phyloP scores from a whole-genome alignment of 2,888 invertebrate species.

The Eurytoma adleriae region DNA sequence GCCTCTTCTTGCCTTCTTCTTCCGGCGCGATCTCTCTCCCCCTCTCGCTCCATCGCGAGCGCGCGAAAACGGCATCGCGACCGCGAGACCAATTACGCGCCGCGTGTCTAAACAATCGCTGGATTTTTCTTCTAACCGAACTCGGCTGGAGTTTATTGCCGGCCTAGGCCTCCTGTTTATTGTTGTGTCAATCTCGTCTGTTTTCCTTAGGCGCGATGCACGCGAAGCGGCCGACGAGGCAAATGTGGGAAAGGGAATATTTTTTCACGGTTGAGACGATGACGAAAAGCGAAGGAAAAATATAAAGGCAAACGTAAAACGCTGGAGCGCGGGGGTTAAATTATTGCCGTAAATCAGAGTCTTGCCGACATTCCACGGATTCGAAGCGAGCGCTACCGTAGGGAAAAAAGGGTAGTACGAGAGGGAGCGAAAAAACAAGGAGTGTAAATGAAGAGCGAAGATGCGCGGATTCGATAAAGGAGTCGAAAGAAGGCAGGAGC shows the following conservation, averaged over 20 bases:
- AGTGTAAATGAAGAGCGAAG: slow-evolving; percentile 55
- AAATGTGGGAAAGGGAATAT: slow-evolving; percentile 31
- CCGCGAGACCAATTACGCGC: slow-evolving; percentile 47
- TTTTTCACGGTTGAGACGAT: background rate
- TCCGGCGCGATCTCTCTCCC: background rate
- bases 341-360: slow-evolving; percentile 20
- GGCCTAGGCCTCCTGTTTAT: slow-evolving; percentile 26
- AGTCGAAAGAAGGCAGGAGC: slow-evolving; percentile 30
- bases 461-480: slow-evolving; percentile 62
- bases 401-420: background rate
- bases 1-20: background rate
- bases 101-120: slow-evolving; percentile 48
- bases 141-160: slow-evolving; percentile 22
- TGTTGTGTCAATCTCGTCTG: slow-evolving; percentile 28
- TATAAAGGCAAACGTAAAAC: background rate
- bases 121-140: slow-evolving; percentile 31
- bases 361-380: slow-evolving; percentile 45
- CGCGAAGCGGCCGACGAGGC: background rate
- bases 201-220: background rate
- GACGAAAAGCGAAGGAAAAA: background rate
- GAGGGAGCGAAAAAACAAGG: slow-evolving; percentile 14
- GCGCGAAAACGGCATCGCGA: background rate
- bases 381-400: slow-evolving; percentile 19
- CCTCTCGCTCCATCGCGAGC: background rate
- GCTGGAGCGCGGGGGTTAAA: slow-evolving; percentile 7